A percentile compares a stretch with the other conserved stretches of the same genome.
These are phyloP conservation scores for Danio tinwini DNA, from an alignment of 2,797 vertebrate species.

Conservation along the genomic window DNA sequence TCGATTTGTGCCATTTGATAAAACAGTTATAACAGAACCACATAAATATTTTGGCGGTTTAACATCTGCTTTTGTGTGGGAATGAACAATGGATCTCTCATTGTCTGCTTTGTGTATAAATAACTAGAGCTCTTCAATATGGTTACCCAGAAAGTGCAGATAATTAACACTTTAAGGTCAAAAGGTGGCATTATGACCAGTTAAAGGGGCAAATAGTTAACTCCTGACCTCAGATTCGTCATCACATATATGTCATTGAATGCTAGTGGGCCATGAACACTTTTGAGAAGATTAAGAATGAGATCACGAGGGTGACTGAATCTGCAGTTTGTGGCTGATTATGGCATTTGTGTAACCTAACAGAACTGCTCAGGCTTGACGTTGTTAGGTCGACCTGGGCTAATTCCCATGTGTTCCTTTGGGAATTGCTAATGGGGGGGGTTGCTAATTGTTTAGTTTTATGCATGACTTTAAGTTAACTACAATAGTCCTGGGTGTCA, in stretches of 20 bases:
- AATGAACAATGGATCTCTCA: constrained; percentile 6
- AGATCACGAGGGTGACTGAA: constrained; percentile 15
- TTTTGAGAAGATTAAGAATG: constrained; percentile 35
- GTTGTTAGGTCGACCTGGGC: constrained; percentile 5
- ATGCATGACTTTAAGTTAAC: no score
- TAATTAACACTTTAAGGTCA: constrained; percentile 14
- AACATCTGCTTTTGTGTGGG: constrained; percentile 16
- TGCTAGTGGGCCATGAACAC: constrained; percentile 28
- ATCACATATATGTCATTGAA: constrained; percentile 35
- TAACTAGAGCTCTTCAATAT: not conserved
- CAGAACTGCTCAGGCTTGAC: constrained; percentile 14
- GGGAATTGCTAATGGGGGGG: not conserved
- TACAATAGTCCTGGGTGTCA: no score
- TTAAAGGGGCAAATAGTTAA: not conserved
- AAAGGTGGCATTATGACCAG: constrained; percentile 15
- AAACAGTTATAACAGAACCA: not conserved
- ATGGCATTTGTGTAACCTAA: constrained; percentile 10
- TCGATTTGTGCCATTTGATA: constrained; percentile 4
- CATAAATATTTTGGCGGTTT: constrained; percentile 19
- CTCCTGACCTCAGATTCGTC: constrained; percentile 23
- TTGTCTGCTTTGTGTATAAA: constrained; percentile 3
- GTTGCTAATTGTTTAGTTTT: no score
- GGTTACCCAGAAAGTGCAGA: not conserved
- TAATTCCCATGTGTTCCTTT: constrained; percentile 14
- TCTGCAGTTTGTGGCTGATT: constrained; percentile 27